Conservation (phyloP, 2,888 invertebrate genomes). For the Rhamnusium bicolor region DNA sequence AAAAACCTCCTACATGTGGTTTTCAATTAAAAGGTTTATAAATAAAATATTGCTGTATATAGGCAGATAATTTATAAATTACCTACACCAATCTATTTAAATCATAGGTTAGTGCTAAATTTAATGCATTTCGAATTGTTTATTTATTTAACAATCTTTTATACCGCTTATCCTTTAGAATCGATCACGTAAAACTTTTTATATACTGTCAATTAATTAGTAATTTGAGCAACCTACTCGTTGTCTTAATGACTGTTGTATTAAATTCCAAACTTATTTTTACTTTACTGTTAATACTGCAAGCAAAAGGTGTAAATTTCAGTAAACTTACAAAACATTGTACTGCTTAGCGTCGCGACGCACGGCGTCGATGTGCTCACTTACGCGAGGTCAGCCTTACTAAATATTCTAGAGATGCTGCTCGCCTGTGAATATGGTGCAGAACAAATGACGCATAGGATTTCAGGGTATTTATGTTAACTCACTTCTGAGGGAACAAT, state of each 20-base stretch:
- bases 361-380: slow-evolving; percentile 44
- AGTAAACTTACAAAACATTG: slow-evolving; percentile 58
- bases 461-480: neutral
- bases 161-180: neutral
- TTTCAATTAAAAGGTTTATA: slow-evolving; percentile 3
- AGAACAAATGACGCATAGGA: slow-evolving; percentile 9
- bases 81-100: neutral
- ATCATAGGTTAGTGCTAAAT: slow-evolving; percentile 11
- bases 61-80: neutral
- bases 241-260: neutral
- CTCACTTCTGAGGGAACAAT: too few relatives aligned
- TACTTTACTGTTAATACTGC: neutral
- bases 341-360: slow-evolving; percentile 43
- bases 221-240: neutral
- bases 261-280: neutral
- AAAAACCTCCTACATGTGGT: neutral
- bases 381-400: slow-evolving; percentile 37
- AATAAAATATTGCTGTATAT: neutral
- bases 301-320: neutral
- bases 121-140: neutral
- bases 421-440: neutral
- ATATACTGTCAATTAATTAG: neutral
- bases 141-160: slow-evolving; percentile 9
- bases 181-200: slow-evolving; percentile 8
- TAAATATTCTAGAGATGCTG: slow-evolving; percentile 14